Evolutionary conservation across 2,113 vertebrate genomes (phyloP), one percentile per base, ranked within the genome.

Genomic region (Tachuris rubrigastra): DNA sequence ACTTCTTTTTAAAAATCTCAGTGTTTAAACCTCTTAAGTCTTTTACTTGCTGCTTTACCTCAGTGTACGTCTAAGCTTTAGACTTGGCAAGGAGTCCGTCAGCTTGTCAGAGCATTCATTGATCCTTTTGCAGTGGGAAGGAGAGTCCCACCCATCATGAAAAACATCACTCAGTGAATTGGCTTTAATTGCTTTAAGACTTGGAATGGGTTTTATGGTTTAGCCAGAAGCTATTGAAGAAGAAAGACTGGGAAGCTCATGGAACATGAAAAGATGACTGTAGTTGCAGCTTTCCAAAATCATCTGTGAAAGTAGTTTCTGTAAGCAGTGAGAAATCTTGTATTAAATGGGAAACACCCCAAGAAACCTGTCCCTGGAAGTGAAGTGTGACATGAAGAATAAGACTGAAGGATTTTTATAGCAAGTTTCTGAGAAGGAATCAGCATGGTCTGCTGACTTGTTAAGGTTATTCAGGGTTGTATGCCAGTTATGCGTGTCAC

Each of bases 141-240:
- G 65, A 67, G 76, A 84, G 37, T 80, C 88, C 73, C 79, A 90
- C 83, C 82, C 53, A 78, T 76, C 56, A 44, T 78, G 60, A 74
- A 85, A 83, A 91, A 46, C 44, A 84, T 55, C 73, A n/a, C 73
- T 72, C 1, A 1, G 47, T 77, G 76, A 91, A 75, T 94, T 89
- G 65, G 17, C 28, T 94, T 94, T 92, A 92, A 94, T 93, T 94
- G 47, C 79, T 87, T 67, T 60, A 72, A 65, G 56, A 41, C 65
- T 89, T 81, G 60, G 83, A 89, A 60, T 0, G 3, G 33, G 52
- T 74, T 95, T 88, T 90, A 88, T 65, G 65, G 68, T 83, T 93
- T 93, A 94, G 66, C 84, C 72, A 82, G 80, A 55, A 90, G 84
- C 63, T 28, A 44, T 46, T 1, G 7, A 85, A 81, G 55, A 92